These are phyloP conservation scores for Gryon sp. DNA, from an alignment of 1,140 invertebrate species.

Conservation along the genomic window DNA sequence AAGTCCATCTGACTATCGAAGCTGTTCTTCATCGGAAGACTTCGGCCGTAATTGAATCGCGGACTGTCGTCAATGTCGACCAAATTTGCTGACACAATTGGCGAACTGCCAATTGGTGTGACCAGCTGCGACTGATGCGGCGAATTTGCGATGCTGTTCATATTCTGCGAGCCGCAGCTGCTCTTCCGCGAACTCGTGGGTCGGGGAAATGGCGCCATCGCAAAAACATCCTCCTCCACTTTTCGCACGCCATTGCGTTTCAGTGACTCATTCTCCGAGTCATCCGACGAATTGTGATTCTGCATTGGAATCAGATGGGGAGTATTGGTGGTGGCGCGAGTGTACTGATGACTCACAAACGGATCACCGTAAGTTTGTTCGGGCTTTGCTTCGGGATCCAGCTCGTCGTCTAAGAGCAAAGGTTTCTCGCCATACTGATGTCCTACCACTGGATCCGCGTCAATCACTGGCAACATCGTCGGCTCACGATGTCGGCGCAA, in stretches of 20 bases:
- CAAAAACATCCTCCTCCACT: conserved; percentile 84
- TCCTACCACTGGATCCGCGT: conserved; percentile 81
- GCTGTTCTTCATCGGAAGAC: conserved; percentile 40
- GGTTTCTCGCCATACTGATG: conserved; percentile 90
- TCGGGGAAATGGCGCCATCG: conserved; percentile 86
- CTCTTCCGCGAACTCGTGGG: conserved; percentile 75
- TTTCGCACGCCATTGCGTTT: conserved; percentile 71
- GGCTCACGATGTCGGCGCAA: conserved; percentile 32
- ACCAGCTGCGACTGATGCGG: conserved; percentile 58
- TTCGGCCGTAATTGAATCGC: conserved; percentile 25
- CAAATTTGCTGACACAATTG: conserved; percentile 60
- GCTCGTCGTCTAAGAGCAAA: conserved; percentile 88
- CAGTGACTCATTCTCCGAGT: conserved; percentile 44
- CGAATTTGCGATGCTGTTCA: conserved; percentile 62
- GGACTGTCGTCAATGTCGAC: conserved; percentile 63
- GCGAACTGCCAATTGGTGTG: conserved; percentile 51
- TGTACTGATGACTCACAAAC: conserved; percentile 72
- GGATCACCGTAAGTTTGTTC: conserved; percentile 76
- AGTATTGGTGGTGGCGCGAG: conserved; percentile 68
- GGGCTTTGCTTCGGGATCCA: conserved; percentile 83
- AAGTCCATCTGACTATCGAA: conserved; percentile 61
- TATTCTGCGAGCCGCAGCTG: conserved; percentile 64
- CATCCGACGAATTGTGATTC: conserved; percentile 68
- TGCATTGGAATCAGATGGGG: conserved; percentile 29
- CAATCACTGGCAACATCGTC: conserved; percentile 55